Evolutionary conservation across 35 echinoderm and acorn worm genomes (phyloP).

Genomic region (Lytechinus variegatus): DNA sequence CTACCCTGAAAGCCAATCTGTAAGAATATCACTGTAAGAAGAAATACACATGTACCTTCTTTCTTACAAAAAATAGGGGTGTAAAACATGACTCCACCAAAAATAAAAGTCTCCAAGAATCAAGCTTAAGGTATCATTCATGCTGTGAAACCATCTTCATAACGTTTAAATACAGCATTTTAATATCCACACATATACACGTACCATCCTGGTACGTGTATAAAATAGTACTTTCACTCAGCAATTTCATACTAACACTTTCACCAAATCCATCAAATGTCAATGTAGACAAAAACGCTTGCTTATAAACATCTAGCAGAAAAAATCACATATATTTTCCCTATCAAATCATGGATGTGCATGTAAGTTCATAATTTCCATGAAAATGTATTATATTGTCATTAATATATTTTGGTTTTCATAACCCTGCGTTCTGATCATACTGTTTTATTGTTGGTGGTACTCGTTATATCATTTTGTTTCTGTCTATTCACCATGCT

Average conservation of each 20-base stretch:
- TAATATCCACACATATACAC: neutral
- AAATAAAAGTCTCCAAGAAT: too few relatives aligned
- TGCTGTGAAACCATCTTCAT: neutral
- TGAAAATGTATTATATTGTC: too few relatives aligned
- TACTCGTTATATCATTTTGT: too few relatives aligned
- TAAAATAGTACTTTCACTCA: neutral
- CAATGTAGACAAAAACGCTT: neutral
- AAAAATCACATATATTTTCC: neutral
- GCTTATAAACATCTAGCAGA: neutral
- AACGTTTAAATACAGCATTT: neutral
- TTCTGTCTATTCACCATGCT: too few relatives aligned
- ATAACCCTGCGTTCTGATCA: neutral
- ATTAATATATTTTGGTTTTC: too few relatives aligned
- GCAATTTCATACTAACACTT: neutral
- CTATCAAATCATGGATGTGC: neutral
- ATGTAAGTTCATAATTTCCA: too few relatives aligned
- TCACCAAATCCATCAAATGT: slow-evolving; percentile 2
- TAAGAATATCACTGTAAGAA: too few relatives aligned
- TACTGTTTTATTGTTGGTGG: neutral
- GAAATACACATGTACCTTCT: too few relatives aligned
- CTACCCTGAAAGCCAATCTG: too few relatives aligned
- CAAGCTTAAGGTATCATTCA: neutral
- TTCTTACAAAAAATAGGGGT: too few relatives aligned
- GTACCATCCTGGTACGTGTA: neutral
- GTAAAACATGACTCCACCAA: too few relatives aligned